A percentile compares a stretch with the other conserved stretches of the same genome.
Conservation (phyloP, 2,113 vertebrate genomes). For the Ceyx cyanopectus region DNA sequence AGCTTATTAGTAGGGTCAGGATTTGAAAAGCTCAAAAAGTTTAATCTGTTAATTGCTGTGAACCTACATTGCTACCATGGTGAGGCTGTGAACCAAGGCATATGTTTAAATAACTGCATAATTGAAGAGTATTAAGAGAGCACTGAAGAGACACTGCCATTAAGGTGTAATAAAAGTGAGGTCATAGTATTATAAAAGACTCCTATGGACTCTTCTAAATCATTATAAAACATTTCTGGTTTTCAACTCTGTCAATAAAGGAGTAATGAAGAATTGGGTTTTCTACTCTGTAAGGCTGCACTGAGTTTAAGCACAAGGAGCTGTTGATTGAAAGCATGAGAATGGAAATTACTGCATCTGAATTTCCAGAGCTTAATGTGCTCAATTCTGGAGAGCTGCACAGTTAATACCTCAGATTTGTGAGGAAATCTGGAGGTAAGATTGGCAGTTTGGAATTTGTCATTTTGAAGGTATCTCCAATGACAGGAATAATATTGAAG, state of each 20-base stretch:
- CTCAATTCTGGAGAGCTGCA: not conserved
- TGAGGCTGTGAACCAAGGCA: not conserved
- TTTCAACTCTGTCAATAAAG: not conserved
- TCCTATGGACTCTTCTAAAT: not conserved
- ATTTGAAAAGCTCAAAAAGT: not conserved
- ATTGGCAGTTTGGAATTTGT: not conserved
- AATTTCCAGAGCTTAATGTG: not conserved
- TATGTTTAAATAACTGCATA: not conserved
- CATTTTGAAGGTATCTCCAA: not conserved
- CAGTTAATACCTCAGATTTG: not conserved
- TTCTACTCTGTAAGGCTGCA: not conserved
- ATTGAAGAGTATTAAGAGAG: not conserved
- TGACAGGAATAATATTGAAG: not conserved
- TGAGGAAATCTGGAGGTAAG: not conserved
- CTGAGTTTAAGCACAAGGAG: not conserved
- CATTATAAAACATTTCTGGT: not conserved
- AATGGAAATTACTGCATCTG: not conserved
- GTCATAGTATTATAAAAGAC: not conserved
- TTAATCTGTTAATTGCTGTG: not conserved
- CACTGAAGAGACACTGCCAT: not conserved
- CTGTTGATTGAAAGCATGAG: not conserved
- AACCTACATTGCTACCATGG: not conserved
- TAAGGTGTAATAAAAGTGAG: not conserved
- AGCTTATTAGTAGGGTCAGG: not conserved
- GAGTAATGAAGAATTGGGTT: not conserved